Conservation (phyloP, 1,140 invertebrate species). For the Maniola jurtina region DNA sequence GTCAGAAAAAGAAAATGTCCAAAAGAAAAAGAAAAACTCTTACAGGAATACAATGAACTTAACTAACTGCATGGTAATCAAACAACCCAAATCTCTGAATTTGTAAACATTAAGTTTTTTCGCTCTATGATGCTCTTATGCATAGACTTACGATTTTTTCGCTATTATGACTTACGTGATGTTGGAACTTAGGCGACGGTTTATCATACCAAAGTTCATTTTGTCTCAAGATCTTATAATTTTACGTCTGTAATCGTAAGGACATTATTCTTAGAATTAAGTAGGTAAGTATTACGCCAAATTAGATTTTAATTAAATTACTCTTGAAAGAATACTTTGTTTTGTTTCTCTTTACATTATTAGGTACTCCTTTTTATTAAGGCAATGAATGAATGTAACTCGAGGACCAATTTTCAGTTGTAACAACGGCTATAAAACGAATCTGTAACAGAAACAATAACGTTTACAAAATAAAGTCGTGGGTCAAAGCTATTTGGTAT, state of each 20-base stretch:
- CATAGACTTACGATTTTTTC: no score
- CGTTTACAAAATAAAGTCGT: constrained; percentile 6
- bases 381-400: constrained; percentile 3
- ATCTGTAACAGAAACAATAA: constrained; percentile 9
- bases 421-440: constrained; percentile 13
- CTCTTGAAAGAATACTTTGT: not conserved
- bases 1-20: no score
- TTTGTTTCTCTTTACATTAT: constrained; percentile 2
- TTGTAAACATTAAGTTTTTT: no score
- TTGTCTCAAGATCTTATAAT: not conserved
- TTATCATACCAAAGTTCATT: no score
- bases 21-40: no score
- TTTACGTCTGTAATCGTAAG: not conserved
- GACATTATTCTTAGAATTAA: constrained; percentile 1
- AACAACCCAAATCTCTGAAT: no score
- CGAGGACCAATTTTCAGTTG: constrained; percentile 7
- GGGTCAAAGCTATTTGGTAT: not conserved
- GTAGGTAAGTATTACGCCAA: not conserved
- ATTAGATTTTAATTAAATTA: constrained; percentile 3
- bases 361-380: constrained; percentile 12
- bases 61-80: no score
- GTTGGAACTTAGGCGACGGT: no score
- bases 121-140: no score
- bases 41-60: no score
- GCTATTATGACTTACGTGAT: no score